A percentile compares a stretch with the other conserved stretches of the same genome.
These are phyloP conservation scores for Cygnus olor DNA, from an alignment of 2,797 vertebrate species.

Conservation along the genomic window DNA sequence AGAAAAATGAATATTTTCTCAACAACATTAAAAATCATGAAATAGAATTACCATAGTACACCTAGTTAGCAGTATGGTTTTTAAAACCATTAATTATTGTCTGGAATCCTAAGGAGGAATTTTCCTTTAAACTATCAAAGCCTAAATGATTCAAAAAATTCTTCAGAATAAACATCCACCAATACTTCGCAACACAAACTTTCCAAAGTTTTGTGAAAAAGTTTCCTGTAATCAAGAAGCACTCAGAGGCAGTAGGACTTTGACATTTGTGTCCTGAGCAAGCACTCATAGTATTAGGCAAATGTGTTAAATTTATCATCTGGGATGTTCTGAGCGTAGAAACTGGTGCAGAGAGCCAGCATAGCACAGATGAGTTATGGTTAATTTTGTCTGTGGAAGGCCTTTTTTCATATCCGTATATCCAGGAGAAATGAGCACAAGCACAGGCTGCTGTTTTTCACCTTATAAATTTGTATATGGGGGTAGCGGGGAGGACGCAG, in stretches of 20 bases:
- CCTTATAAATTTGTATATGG: neutral
- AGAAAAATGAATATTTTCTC: neutral
- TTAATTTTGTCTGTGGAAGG: neutral
- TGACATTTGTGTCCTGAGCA: neutral
- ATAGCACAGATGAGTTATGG: neutral
- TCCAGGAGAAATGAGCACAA: neutral
- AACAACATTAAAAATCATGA: neutral
- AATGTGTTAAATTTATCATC: neutral
- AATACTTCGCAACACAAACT: rapidly evolving
- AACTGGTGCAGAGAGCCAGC: neutral
- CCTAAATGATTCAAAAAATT: neutral
- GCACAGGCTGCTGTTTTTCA: neutral
- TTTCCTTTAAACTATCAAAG: neutral
- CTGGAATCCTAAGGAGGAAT: neutral
- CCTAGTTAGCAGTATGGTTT: neutral
- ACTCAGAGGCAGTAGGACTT: neutral
- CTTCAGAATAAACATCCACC: neutral
- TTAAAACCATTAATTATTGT: neutral
- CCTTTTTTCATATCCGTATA: neutral
- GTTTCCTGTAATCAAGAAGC: neutral
- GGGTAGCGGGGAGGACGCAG: neutral
- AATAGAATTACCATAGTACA: neutral
- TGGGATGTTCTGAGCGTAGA: neutral
- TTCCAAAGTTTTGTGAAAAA: neutral
- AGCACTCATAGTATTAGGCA: rapidly evolving